phyloP scores from a whole-genome alignment of 2,888 invertebrate genomes.

The Lasioglossum oenotherae region DNA sequence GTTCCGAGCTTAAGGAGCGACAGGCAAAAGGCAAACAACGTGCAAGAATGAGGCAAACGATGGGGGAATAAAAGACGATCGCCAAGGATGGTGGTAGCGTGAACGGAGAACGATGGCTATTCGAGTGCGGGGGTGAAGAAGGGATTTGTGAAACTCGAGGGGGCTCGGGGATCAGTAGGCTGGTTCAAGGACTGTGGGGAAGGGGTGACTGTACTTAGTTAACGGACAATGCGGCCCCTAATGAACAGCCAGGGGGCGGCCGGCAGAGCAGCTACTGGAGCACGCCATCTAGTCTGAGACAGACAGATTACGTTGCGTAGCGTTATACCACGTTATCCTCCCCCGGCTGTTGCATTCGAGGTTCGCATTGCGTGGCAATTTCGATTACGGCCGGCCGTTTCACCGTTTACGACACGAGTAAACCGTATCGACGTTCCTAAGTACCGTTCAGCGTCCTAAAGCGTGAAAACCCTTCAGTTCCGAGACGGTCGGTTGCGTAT shows the following conservation, averaged over 20 bases:
- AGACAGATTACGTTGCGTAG: conserved; percentile 80
- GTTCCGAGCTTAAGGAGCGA: not conserved
- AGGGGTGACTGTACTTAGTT: conserved; percentile 82
- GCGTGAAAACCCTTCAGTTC: conserved; percentile 25
- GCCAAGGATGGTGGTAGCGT: conserved; percentile 37
- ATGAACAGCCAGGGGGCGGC: conserved; percentile 84
- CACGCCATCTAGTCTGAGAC: conserved; percentile 79
- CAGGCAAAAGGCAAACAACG: conserved; percentile 10
- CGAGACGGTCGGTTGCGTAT: not conserved
- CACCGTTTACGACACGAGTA: conserved; percentile 61
- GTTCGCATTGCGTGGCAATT: conserved; percentile 70
- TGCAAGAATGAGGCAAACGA: conserved; percentile 35
- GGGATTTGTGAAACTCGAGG: conserved; percentile 64
- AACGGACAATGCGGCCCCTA: conserved; percentile 84
- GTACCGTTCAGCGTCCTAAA: conserved; percentile 35
- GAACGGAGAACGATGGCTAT: conserved; percentile 40
- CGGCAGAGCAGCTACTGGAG: conserved; percentile 78
- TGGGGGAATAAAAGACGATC: conserved; percentile 35
- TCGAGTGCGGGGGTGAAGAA: conserved; percentile 56
- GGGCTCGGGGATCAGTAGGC: conserved; percentile 67
- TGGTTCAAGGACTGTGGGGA: conserved; percentile 64
- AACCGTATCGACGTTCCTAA: conserved; percentile 60
- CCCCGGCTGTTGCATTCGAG: conserved; percentile 63
- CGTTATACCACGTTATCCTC: conserved; percentile 74
- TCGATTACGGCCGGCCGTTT: conserved; percentile 60